Evolutionary conservation across 1,140 invertebrate genomes (phyloP), one percentile per base, ranked within the genome.

Genomic region (Nasonia longicornis): DNA sequence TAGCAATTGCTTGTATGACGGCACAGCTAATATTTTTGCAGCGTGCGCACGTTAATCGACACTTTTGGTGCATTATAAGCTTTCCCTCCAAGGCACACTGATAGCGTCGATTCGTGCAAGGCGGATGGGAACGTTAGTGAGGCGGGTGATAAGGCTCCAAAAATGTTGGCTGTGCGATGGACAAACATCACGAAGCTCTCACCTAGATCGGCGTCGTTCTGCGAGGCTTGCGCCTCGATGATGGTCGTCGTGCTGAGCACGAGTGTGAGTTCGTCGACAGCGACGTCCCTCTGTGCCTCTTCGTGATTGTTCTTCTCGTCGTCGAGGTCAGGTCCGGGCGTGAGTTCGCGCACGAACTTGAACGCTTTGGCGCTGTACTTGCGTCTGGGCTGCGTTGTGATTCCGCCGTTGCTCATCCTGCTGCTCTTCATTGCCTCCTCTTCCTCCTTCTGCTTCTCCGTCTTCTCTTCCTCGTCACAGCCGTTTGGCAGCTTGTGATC

Each of bases 301-400:
- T 83, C 22, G 38, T 1, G 6, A 14, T 79, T 20, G 42, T 29
- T 74, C 29, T 20, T 80, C 64, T 83, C 80, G 22, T 35, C 71
- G 45, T 86, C 83, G 0, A 88, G 75, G 42, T 89, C 87, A 0
- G 88, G 88, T 0, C 86, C 89, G 0, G 89, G 89, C 0, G 89
- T 90, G 10, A 87, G 73, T 69, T 90, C 89, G 2, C 89, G 81
- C 3, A 88, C 86, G 31, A 88, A 89, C 74, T 89, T 90, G 2
- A 77, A 42, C 45, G 84, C 16, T 26, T 81, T 81, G 12, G n/a
- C 12, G 29, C n/a, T 35, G n/a, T 63, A 74, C 22, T 77, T 76
- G 3, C 79, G 64, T 2, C 42, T 70, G 2, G 42, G 26, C 12
- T 22, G 29, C 26, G 31, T 20, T 26, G n/a, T 38, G 12, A 6